Percentiles rank a stretch among this genome's conserved stretches.
These are phyloP conservation scores for Hyposoter didymator DNA, from an alignment of 2,888 invertebrate species.

Conservation along the genomic window DNA sequence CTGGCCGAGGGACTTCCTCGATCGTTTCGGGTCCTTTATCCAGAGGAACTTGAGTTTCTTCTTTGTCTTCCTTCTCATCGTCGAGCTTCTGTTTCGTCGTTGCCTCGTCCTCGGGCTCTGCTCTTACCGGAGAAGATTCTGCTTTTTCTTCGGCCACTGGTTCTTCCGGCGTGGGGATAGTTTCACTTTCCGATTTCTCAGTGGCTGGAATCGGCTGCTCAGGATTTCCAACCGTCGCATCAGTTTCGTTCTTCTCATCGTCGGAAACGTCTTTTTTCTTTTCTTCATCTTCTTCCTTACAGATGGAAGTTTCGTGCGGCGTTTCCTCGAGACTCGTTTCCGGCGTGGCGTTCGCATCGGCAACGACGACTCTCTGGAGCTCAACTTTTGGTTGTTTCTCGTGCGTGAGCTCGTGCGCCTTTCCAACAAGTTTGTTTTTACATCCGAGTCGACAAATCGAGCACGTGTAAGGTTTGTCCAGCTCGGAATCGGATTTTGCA, in stretches of 20 bases:
- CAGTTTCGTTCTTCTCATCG: not conserved
- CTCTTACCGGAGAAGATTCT: not conserved
- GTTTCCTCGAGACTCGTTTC: constrained; percentile 57
- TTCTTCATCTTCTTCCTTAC: not conserved
- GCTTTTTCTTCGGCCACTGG: not conserved
- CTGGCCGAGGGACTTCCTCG: not conserved
- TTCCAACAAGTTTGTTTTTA: constrained; percentile 74
- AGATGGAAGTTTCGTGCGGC: constrained; percentile 28
- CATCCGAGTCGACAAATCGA: constrained; percentile 74
- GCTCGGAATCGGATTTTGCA: constrained; percentile 49
- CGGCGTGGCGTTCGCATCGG: constrained; percentile 12
- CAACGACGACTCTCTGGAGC: constrained; percentile 70
- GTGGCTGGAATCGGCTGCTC: not conserved
- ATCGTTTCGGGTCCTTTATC: constrained; percentile 8
- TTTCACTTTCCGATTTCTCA: not conserved
- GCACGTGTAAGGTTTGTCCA: constrained; percentile 69
- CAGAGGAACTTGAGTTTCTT: not conserved
- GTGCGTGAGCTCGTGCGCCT: constrained; percentile 78
- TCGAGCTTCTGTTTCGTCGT: not conserved
- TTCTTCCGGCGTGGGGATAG: not conserved
- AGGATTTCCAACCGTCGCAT: not conserved
- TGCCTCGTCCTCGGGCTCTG: not conserved
- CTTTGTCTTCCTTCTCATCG: not conserved
- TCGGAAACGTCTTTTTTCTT: not conserved
- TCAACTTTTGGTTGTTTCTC: constrained; percentile 76